Percentiles rank a stretch among this genome's conserved stretches.
phyloP scores from a whole-genome alignment of 2,888 invertebrate species.

The Aspidiotus destructor region DNA sequence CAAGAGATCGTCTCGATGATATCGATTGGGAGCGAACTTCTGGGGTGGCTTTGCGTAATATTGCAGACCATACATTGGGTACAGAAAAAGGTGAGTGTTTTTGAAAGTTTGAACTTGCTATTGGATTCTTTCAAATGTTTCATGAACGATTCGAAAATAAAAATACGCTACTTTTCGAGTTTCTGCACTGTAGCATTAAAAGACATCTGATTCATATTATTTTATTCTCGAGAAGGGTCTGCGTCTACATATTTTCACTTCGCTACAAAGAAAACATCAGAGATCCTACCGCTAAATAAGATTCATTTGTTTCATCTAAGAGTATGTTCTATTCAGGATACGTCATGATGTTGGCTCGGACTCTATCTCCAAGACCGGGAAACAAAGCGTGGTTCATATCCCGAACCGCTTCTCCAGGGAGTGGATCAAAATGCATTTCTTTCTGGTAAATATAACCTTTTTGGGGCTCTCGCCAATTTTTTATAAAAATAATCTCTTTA shows the following conservation, averaged over 20 bases:
- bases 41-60: constrained; percentile 42
- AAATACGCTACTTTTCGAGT: neutral
- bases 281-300: too few relatives aligned
- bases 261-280: too few relatives aligned
- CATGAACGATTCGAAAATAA: neutral
- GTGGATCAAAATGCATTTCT: constrained; percentile 43
- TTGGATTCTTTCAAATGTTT: neutral
- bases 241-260: constrained; percentile 25
- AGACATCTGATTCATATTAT: neutral
- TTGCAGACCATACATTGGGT: constrained; percentile 43
- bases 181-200: too few relatives aligned
- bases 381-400: constrained; percentile 46
- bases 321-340: constrained; percentile 41
- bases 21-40: constrained; percentile 45
- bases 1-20: constrained; percentile 43
- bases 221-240: too few relatives aligned
- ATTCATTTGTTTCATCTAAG: too few relatives aligned
- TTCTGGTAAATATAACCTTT: constrained; percentile 41
- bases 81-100: constrained; percentile 41
- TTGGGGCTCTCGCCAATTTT: too few relatives aligned
- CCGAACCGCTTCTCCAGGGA: constrained; percentile 37
- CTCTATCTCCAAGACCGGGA: constrained; percentile 44
- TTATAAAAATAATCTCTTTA: neutral
- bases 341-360: constrained; percentile 43
- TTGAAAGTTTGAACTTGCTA: neutral